Evolutionary conservation across 2,797 vertebrate species (phyloP), one percentile per base, ranked within the genome.

Genomic region (Melanotaenia maccullochi): DNA sequence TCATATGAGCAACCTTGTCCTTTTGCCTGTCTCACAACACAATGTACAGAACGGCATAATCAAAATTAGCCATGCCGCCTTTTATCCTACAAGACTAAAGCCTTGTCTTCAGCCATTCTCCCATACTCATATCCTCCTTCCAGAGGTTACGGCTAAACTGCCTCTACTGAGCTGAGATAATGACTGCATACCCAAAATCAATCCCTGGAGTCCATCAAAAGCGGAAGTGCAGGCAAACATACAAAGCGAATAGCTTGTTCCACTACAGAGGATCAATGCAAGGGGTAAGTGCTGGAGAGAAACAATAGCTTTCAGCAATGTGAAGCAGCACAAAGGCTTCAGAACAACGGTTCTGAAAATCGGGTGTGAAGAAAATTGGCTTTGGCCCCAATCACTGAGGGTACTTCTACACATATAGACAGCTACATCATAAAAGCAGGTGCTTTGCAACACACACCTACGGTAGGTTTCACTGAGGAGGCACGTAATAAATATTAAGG

Each of bases 181-280:
- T 87, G 84, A 90, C 85, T 84, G 78, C 75, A 78, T 76, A 22
- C 84, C 79, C 76, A 25, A 71, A 82, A 91, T 91, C 92, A 88
- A 93, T 92, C 87, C 85, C 24, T 3, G 60, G 85, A 86, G 84
- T 89, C 81, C 80, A 86, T 89, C 85, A 87, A 85, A 88, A 87
- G 79, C 35, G 64, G 89, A 89, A 73, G 76, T 72, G 86, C 84
- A 68, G 73, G 84, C 77, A 85, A 88, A 89, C 85, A 87, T 81
- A 87, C 84, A 91, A 86, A 89, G 89, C 77, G 58, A 85, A 82
- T 70, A 55, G 88, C 80, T 85, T 80, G 86, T 73, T 88, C 78
- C 66, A 66, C 89, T 66, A 71, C 76, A 75, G 71, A 85, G 76
- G 88, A 92, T 91, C 87, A 81, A 90, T 92, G 84, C 70, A 61